Evolutionary conservation across 2,888 invertebrate species (phyloP), one percentile per base, ranked within the genome.

Genomic region (Ormyrus nitidulus): DNA sequence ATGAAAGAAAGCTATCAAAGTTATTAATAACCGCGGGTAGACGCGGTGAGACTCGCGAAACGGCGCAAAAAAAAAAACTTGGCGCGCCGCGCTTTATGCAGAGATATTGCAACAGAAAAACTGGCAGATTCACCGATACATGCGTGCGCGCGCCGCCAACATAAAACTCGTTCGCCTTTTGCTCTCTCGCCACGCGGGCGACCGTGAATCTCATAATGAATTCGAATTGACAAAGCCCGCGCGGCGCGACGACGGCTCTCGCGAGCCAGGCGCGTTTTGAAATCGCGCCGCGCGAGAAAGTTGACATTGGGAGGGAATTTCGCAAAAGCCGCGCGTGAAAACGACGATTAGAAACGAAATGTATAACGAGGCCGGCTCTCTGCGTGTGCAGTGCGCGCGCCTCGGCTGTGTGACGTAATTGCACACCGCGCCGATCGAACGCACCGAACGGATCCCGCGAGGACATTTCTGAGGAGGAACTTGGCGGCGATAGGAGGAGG

Each of bases 151-250:
- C 34, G 11, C 0, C 48, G 0, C 10, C 19, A 46, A 19, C 34
- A 4, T 34, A 69, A 49, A 62, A 62, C 54, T 62, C 34, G 62
- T 6, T 68, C 49, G 70, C 62, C 34, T 66, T 44, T 51, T 44
- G 9, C 61, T 13, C 13, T 13, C 13, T 34, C 34, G 34, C 34
- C 34, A 34, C 0, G 44, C 49, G 49, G 44, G 48, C 64, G 62
- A 49, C 69, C 77, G 77, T 77, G 77, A 77, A 77, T 77, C 69
- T 53, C 56, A 13, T 69, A 69, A 77, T 77, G 56, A 62, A 56
- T 62, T 64, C 49, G 70, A 62, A 70, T 64, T 62, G 56, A 77
- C 77, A 69, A 69, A 64, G 61, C 59, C 49, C 3, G 11, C 46
- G 46, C 65, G 48, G 62, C 70, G 19, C 69, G 64, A 62, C 56